Base-by-base conservation (phyloP, 2,113 vertebrate species). In the Eretmochelys imbricata region DNA sequence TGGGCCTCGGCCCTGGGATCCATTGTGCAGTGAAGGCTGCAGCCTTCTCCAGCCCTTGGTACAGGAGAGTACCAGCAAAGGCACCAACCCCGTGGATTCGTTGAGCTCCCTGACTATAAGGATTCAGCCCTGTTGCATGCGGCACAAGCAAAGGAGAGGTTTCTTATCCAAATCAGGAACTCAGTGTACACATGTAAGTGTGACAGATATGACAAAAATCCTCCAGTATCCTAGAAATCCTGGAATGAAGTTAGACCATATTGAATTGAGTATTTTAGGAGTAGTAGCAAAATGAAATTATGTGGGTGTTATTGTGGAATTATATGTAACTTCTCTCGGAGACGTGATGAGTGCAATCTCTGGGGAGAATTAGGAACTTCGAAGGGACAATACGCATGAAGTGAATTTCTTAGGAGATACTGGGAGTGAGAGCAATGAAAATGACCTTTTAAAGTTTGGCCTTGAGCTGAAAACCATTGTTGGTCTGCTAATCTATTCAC, bases 171-270 rank as follows among this genome's bases (percentile, higher is more conserved):
- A 13, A 31, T 75, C 19, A 88, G 62, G n/a, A 85, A 2, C 9
- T 48, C 5, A 2, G 9, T 6, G 90, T 81, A 35, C 0, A 0
- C 78, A 3, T 4, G 5, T 29, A 49, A 0, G 0, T 4, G 17
- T 76, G 72, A 46, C 16, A n/a, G 35, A 9, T 69, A 20, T 69
- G 65, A 69, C 16, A 19, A n/a, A 54, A 69, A 17, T n/a, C 35
- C 17, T 69, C 35, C 65, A 17, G 17, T 69, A 19, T 10, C 65
- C 29, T 62, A 31, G 13, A 62, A 31, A 16, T 29, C 29, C 35
- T 69, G 31, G 31, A n/a, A 20, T 69, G n/a, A 19, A 69, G 8
- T 35, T n/a, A n/a, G 17, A 19, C 8, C 7, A 1, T 5, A n/a
- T 19, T n/a, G 65, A 65, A 65, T 8, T 69, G n/a, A 69, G 65